Base-by-base conservation (phyloP, 2,888 invertebrate genomes). In the Drosophila lacicola region DNA sequence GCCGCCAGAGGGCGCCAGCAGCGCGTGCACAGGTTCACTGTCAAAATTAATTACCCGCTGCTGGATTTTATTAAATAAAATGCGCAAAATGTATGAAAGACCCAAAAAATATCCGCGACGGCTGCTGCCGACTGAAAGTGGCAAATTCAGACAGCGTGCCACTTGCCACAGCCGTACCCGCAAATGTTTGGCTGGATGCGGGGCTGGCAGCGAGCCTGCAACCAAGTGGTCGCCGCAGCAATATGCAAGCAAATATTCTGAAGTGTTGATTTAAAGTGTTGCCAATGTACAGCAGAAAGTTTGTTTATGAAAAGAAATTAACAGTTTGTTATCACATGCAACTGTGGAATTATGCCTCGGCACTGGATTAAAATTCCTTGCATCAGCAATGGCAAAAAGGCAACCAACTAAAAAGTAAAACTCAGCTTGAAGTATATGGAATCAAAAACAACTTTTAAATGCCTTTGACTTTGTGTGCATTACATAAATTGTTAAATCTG, bases 31-130 rank as follows among this genome's bases (percentile, higher is more conserved):
- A 88, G 85, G 85, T 85, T 90, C 88, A 83, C 87, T 90, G 90
- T 83, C 85, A 85, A 85, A 85, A 85, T 85, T 85, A 85, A 85
- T 85, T 85, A 87, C 88, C 87, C 72, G 74, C 87, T 69, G 84
- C 74, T 78, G 69, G 64, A 62, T 72, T 86, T 90, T 85, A 85
- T 85, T 88, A 70, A 86, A 85, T 85, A 86, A 85, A 88, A 84
- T 74, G 60, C 70, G 65, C 71, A 77, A 71, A 79, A 60, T 70
- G 63, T 71, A 63, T 61, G 17, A 11, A 46, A 33, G 33, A 8
- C 14, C 13, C 17, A 14, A 11, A 42, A n/a, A 19, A 13, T 10
- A 63, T 67, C 82, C 55, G 74, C 57, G 66, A 36, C 50, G 36
- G 39, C 58, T 36, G 54, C 58, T 58, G 50, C 61, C 19, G 49